phyloP scores from a whole-genome alignment of 2,797 vertebrate genomes.

The Gymnodraco acuticeps region DNA sequence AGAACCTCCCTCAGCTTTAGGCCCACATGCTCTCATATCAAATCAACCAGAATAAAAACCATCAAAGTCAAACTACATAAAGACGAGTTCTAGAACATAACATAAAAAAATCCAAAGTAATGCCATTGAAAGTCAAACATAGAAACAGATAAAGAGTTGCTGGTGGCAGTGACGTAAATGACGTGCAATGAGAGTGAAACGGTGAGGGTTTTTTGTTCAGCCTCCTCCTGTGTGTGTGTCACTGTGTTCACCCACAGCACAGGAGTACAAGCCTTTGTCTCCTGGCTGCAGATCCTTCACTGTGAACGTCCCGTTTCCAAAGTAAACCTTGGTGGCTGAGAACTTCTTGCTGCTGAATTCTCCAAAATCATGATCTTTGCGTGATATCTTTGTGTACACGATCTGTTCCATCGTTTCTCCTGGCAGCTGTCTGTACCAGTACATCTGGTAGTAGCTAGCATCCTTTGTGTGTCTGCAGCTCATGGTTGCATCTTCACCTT shows the following conservation, averaged over 20 bases:
- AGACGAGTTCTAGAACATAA: too few species aligned
- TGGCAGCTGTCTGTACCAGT: constrained; percentile 56
- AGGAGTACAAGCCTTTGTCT: constrained; percentile 66
- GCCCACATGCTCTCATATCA: too few species aligned
- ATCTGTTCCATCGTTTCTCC: constrained; percentile 27
- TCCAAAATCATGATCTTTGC: neutral
- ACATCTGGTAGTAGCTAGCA: neutral
- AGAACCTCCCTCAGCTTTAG: too few species aligned
- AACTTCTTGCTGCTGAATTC: constrained; percentile 37
- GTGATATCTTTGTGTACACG: fast-evolving
- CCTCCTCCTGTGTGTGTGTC: too few species aligned
- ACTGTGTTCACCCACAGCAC: constrained; percentile 60
- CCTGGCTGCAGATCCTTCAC: constrained; percentile 42
- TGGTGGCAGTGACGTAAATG: too few species aligned
- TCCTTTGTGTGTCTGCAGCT: constrained; percentile 40
- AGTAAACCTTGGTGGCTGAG: neutral
- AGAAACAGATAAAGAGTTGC: too few species aligned
- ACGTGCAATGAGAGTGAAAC: too few species aligned
- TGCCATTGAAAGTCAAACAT: too few species aligned
- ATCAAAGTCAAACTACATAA: too few species aligned
- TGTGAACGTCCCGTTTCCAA: constrained; percentile 52
- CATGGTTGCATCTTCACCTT: neutral
- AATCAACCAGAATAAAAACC: too few species aligned
- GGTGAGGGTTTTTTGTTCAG: too few species aligned
- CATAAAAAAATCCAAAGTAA: too few species aligned